Percentiles rank a stretch among this genome's conserved stretches.
phyloP scores from a whole-genome alignment of 2,888 invertebrate genomes.

The Carpatolechia fugitivella region DNA sequence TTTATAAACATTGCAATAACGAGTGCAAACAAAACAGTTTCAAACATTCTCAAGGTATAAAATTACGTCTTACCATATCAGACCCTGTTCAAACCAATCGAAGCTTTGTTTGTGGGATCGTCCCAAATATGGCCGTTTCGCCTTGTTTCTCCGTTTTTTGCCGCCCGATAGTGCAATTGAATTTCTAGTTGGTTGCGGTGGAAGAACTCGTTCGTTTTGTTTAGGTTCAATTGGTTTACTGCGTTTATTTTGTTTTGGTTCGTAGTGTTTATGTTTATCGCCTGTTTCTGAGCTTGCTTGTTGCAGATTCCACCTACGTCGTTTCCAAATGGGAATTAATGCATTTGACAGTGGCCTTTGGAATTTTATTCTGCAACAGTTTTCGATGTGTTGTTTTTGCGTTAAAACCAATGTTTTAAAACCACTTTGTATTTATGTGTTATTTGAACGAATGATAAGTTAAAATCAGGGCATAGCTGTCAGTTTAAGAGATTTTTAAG shows the following conservation, averaged over 20 bases:
- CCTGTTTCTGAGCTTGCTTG: conserved; percentile 4
- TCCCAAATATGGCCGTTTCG: conserved; percentile 42
- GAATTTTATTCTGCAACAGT: background rate
- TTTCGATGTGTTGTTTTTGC: background rate
- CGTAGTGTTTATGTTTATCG: conserved; percentile 8
- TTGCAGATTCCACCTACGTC: conserved; percentile 4
- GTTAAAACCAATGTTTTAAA: too few relatives aligned
- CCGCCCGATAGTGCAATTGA: conserved; percentile 24
- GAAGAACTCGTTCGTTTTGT: conserved; percentile 18
- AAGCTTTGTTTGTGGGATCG: conserved; percentile 44
- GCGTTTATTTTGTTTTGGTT: background rate
- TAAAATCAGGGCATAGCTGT: too few relatives aligned
- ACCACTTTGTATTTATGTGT: background rate
- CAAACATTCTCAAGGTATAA: too few relatives aligned
- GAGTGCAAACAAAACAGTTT: too few relatives aligned
- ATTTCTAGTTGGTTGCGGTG: conserved; percentile 25
- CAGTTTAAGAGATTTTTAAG: too few relatives aligned
- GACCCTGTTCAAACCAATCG: conserved; percentile 25
- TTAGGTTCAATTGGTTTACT: background rate
- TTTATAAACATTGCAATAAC: too few relatives aligned
- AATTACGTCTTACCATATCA: background rate
- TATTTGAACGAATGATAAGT: too few relatives aligned
- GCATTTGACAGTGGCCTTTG: background rate
- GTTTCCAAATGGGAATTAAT: conserved; percentile 3
- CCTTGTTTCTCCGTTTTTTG: conserved; percentile 20